Base-by-base conservation (phyloP, 2,797 vertebrate species). In the Lutra lutra region DNA sequence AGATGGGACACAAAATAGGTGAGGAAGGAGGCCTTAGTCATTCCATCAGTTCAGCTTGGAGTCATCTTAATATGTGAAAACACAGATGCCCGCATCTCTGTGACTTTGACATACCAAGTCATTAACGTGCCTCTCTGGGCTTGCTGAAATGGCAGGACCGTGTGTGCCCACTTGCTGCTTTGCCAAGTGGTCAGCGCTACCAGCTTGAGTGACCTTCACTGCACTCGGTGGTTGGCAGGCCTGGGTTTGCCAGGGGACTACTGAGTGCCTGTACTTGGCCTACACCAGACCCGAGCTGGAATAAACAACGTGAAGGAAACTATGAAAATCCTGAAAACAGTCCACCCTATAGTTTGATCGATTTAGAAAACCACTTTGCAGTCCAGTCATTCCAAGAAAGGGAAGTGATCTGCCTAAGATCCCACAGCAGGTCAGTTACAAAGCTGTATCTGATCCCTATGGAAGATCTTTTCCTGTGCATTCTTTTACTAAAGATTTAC, bases 1-100 rank as follows among this genome's bases (percentile, higher is more conserved):
- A 97, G 95, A 98, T 96, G 94, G 92, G 91, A 96, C 96, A 97
- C 91, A 98, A 98, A 98, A 97, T 98, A 97, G 98, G 89, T 94
- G 78, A 96, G 96, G 98, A 97, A 96, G 86, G 90, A 85, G 89
- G 95, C 77, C 85, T 96, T 97, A 97, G 98, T 98, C 96, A 97
- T 96, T 98, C 96, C 98, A 82, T 98, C 96, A 97, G 97, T 93
- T 98, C 97, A 97, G 97, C 92, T 96, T 97, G 91, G 97, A 96
- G 97, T 98, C 96, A 88, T 94, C 95, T 96, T 96, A 95, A 97
- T 96, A 97, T 94, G 91, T 98, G 96, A 97, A 96, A 98, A 98
- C 96, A 98, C 93, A 97, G 97, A 97, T 96, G 96, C 64, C 86
- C 96, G 72, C 95, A 97, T 97, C 96, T 92, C 91, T 96, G 92